These are phyloP conservation scores for Isurus oxyrinchus DNA, from an alignment of 2,113 vertebrate genomes.

Conservation along the genomic window DNA sequence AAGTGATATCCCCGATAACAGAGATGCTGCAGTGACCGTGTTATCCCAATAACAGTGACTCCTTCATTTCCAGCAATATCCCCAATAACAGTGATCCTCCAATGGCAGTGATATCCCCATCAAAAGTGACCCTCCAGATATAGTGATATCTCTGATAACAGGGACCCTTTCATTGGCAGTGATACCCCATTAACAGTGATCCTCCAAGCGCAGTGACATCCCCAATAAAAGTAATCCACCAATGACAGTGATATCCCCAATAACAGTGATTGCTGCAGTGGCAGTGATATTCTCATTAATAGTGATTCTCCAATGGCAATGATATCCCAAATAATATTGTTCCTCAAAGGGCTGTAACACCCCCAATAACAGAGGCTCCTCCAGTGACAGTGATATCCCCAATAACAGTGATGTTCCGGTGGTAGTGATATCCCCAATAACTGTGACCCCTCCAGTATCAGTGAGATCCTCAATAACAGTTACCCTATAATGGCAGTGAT, in stretches of 20 bases:
- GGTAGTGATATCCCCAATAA: too few relatives aligned
- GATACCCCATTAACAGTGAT: background rate
- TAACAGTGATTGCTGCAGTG: too few relatives aligned
- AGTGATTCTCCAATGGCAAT: too few relatives aligned
- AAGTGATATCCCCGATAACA: background rate
- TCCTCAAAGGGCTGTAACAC: background rate
- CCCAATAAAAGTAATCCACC: too few relatives aligned
- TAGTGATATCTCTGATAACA: background rate
- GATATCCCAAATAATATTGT: too few relatives aligned
- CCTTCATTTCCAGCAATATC: background rate
- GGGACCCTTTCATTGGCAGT: background rate
- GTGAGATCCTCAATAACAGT: background rate
- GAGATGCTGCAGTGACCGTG: background rate
- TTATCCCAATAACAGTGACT: background rate
- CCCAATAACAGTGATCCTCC: background rate
- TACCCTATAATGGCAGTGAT: background rate
- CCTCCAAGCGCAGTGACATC: too few relatives aligned
- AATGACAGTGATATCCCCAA: too few relatives aligned
- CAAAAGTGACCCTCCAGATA: background rate
- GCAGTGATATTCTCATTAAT: too few relatives aligned
- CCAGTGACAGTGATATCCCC: too few relatives aligned
- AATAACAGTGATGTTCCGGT: too few relatives aligned
- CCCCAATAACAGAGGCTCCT: too few relatives aligned
- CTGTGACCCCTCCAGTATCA: too few relatives aligned
- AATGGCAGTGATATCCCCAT: background rate